Percentiles rank a stretch among this genome's conserved stretches.
phyloP scores from a whole-genome alignment of 2,888 invertebrate genomes.

The Stenolophus ochropezus region DNA sequence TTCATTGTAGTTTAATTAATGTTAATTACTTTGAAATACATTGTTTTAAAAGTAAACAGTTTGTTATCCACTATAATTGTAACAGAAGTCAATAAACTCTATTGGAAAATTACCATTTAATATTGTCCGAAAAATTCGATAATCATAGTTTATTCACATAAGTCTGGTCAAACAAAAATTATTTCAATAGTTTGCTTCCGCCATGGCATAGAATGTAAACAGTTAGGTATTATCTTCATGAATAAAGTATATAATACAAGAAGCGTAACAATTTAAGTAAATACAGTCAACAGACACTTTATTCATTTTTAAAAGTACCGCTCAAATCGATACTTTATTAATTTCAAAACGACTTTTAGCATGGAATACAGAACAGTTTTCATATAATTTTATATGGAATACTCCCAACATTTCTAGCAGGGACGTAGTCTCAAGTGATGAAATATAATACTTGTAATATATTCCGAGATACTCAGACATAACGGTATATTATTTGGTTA shows the following conservation, averaged over 20 bases:
- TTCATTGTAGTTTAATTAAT: constrained; percentile 30
- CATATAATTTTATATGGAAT: too few species aligned
- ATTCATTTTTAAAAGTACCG: too few species aligned
- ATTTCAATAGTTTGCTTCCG: constrained; percentile 15
- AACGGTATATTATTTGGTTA: too few species aligned
- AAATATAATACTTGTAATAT: too few species aligned
- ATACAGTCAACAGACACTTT: too few species aligned
- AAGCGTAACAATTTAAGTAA: background rate
- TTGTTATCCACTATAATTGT: constrained; percentile 25
- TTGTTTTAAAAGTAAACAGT: constrained; percentile 16
- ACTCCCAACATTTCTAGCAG: too few species aligned
- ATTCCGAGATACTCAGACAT: too few species aligned
- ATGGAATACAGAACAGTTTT: too few species aligned
- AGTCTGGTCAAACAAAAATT: constrained; percentile 4
- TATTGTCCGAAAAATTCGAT: constrained; percentile 12
- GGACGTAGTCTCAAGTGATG: too few species aligned
- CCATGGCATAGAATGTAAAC: background rate
- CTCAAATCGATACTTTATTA: too few species aligned
- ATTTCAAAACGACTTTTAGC: too few species aligned
- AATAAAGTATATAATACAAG: background rate
- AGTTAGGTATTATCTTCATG: background rate
- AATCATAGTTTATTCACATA: constrained; percentile 28
- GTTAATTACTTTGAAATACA: constrained; percentile 30
- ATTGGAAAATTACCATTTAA: constrained; percentile 21
- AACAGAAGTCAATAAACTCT: constrained; percentile 19